Conservation (phyloP, 2,113 vertebrate species). For the Ardeotis arabs region DNA sequence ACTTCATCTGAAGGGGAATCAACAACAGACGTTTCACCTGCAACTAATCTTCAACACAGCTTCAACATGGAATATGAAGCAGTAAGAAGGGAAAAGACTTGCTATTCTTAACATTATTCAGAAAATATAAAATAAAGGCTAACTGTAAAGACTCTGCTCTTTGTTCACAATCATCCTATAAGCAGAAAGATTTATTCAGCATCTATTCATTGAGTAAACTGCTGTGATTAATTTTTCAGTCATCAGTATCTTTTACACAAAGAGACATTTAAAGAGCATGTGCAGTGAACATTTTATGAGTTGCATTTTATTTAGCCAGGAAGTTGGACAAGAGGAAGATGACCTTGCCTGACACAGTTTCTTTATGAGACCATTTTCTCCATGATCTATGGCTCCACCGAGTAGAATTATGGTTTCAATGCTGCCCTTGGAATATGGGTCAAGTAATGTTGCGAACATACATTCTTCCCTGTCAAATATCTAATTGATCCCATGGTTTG, state of each 20-base stretch:
- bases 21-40: neutral
- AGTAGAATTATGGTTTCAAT: constrained; percentile 50
- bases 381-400: constrained; percentile 40
- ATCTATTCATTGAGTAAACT: constrained; percentile 16
- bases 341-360: constrained; percentile 57
- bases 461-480: constrained; percentile 45
- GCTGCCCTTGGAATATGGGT: constrained; percentile 48
- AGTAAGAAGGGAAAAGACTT: neutral
- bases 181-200: constrained; percentile 14
- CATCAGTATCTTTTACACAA: neutral
- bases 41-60: constrained; percentile 10
- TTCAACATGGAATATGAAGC: neutral
- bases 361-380: constrained; percentile 63
- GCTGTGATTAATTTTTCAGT: constrained; percentile 29
- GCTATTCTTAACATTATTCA: neutral
- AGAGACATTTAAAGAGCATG: neutral
- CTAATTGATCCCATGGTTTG: constrained; percentile 35
- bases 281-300: constrained; percentile 30
- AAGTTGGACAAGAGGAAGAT: constrained; percentile 40
- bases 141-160: constrained; percentile 22
- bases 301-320: neutral
- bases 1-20: constrained; percentile 5
- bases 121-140: constrained; percentile 24
- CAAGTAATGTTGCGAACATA: constrained; percentile 16
- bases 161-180: neutral